Percentiles rank a stretch among this genome's conserved stretches.
Conservation (phyloP, 2,797 vertebrate species). For the Molothrus ater region DNA sequence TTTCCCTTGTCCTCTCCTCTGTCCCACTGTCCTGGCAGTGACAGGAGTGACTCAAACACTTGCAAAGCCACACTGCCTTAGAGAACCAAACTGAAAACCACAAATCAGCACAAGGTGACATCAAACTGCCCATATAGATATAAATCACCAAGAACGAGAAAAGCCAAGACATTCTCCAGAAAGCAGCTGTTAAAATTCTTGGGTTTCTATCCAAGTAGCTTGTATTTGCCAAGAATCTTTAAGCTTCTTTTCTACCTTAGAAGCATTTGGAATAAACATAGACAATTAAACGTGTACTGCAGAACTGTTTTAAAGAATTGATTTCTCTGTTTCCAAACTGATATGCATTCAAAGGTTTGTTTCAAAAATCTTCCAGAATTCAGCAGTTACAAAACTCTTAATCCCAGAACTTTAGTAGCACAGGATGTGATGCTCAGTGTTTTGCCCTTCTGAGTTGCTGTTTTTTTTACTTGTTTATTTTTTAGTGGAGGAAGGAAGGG, state of each 20-base stretch:
- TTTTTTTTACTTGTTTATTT: background rate
- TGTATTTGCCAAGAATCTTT: background rate
- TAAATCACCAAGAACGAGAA: background rate
- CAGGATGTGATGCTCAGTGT: background rate
- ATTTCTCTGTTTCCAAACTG: background rate
- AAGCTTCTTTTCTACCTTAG: background rate
- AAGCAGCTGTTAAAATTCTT: conserved; percentile 4
- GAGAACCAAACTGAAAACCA: background rate
- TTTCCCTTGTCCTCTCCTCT: background rate
- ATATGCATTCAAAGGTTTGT: background rate
- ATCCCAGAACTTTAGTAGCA: background rate
- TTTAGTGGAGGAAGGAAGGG: background rate
- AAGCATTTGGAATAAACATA: background rate
- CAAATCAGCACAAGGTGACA: background rate
- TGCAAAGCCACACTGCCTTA: background rate
- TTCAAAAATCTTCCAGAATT: background rate
- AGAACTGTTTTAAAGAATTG: background rate
- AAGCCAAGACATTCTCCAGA: background rate
- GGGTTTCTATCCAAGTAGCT: background rate
- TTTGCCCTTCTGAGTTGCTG: background rate
- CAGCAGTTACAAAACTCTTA: background rate
- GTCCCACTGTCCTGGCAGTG: background rate
- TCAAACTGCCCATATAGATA: background rate
- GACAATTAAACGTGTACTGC: background rate
- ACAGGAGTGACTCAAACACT: background rate